phyloP scores from a whole-genome alignment of 2,113 vertebrate genomes.

The Columba janthina region DNA sequence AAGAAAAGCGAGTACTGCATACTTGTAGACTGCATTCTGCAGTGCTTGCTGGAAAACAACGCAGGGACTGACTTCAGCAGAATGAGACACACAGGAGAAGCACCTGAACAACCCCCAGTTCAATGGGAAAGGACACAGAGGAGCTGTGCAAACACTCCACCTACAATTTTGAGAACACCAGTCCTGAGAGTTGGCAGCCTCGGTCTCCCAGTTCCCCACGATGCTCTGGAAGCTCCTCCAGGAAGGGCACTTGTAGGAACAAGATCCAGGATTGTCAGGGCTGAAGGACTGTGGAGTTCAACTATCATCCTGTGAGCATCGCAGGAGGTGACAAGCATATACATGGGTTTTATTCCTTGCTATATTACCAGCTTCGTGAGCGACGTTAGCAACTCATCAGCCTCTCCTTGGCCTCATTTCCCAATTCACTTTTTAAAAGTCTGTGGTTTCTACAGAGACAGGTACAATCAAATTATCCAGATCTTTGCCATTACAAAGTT shows the following conservation, averaged over 20 bases:
- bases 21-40: not conserved
- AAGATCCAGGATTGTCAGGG: not conserved
- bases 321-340: not conserved
- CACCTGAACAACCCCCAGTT: not conserved
- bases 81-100: not conserved
- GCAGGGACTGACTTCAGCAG: not conserved
- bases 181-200: not conserved
- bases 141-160: not conserved
- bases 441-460: not conserved
- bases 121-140: not conserved
- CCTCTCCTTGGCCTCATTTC: not conserved
- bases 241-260: not conserved
- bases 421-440: not conserved
- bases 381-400: not conserved
- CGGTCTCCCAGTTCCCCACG: not conserved
- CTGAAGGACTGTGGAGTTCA: not conserved
- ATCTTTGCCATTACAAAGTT: not conserved
- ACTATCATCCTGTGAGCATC: not conserved
- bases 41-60: not conserved
- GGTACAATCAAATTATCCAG: not conserved
- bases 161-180: not conserved
- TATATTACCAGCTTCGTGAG: not conserved
- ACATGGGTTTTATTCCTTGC: not conserved
- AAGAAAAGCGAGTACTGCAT: not conserved
- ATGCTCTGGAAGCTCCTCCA: not conserved